Evolutionary conservation across 1,140 invertebrate genomes (phyloP).

Genomic region (Aphidius ervi): DNA sequence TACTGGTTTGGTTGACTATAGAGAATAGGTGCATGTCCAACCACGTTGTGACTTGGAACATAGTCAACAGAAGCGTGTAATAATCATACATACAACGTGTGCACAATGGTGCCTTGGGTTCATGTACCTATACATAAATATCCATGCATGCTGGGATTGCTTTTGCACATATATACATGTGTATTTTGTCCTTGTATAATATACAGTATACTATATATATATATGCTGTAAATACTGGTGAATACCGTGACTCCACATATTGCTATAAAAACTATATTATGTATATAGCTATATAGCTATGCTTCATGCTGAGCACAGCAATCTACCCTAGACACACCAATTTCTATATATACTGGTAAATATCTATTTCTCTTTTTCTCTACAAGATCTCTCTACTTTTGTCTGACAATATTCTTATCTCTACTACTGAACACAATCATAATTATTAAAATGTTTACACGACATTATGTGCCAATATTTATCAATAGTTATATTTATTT

Average conservation of each 20-base stretch:
- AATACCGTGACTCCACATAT: too few relatives aligned
- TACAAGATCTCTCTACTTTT: too few relatives aligned
- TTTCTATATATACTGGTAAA: neutral
- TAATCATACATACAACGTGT: conserved; percentile 22
- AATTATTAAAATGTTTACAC: conserved; percentile 43
- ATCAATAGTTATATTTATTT: neutral
- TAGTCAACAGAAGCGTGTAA: conserved; percentile 29
- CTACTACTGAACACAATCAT: conserved; percentile 24
- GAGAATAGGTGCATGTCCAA: conserved; percentile 7
- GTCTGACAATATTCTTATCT: conserved; percentile 33
- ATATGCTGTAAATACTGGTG: too few relatives aligned
- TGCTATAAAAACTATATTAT: too few relatives aligned
- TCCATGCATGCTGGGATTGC: neutral
- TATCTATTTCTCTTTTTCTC: neutral
- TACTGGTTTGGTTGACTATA: neutral
- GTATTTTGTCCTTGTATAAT: too few relatives aligned
- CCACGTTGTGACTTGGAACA: conserved; percentile 9
- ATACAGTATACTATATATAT: too few relatives aligned
- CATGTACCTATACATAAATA: conserved; percentile 7
- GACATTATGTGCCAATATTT: conserved; percentile 12
- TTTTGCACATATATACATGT: too few relatives aligned
- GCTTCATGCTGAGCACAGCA: conserved; percentile 25
- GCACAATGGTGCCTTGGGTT: conserved; percentile 19
- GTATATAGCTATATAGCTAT: neutral
- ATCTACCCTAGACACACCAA: conserved; percentile 14